Percentiles rank a stretch among this genome's conserved stretches.
These are phyloP conservation scores for Azorinus chamasolen DNA, from an alignment of 2,888 invertebrate genomes.

Conservation along the genomic window DNA sequence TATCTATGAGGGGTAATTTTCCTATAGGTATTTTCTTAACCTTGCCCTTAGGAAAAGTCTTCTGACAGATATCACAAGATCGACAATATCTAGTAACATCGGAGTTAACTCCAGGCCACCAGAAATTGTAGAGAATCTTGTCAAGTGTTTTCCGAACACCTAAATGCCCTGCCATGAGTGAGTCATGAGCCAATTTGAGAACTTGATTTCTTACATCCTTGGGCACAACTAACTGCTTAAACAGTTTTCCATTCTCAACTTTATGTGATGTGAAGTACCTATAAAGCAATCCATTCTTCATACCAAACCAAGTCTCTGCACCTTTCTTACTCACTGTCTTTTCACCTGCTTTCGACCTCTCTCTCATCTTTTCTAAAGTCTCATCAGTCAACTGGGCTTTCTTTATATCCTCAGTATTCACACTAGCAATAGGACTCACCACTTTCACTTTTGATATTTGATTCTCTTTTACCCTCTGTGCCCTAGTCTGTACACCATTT, in stretches of 20 bases:
- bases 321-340: not conserved
- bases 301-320: not conserved
- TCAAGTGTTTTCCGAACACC: constrained; percentile 9
- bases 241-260: not conserved
- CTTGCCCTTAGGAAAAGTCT: constrained; percentile 14
- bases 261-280: not conserved
- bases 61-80: constrained; percentile 17
- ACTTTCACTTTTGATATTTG: not conserved
- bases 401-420: not conserved
- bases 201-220: not conserved
- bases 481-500: constrained; percentile 3
- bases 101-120: constrained; percentile 8
- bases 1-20: constrained; percentile 13
- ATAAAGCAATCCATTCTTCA: not conserved
- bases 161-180: constrained; percentile 7
- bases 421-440: not conserved
- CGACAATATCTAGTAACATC: not conserved
- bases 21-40: constrained; percentile 8
- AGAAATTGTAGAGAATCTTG: constrained; percentile 1
- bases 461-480: not conserved
- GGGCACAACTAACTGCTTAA: constrained; percentile 14
- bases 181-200: constrained; percentile 16
- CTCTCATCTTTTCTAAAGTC: not conserved
- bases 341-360: not conserved
- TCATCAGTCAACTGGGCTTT: not conserved